A percentile compares a stretch with the other conserved stretches of the same genome.
These are phyloP conservation scores for Ctenicera cuprea DNA, from an alignment of 2,888 invertebrate genomes.

Conservation along the genomic window DNA sequence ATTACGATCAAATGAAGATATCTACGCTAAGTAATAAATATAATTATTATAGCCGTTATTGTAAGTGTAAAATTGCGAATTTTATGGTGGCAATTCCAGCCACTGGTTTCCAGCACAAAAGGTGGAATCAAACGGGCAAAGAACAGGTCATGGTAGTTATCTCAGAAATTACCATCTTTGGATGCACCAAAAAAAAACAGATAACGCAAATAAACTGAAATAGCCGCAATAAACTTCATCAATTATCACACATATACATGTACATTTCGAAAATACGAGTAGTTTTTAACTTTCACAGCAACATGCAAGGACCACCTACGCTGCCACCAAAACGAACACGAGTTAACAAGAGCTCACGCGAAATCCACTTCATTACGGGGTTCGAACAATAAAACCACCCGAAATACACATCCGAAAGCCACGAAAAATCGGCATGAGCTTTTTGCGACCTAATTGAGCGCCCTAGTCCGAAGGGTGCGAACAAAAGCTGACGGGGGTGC, in stretches of 20 bases:
- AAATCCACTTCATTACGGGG: constrained; percentile 47
- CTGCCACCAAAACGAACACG: constrained; percentile 53
- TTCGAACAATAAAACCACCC: constrained; percentile 55
- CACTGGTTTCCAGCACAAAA: constrained; percentile 32
- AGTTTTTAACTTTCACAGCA: constrained; percentile 41
- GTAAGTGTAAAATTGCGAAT: constrained; percentile 29
- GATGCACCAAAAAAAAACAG: constrained; percentile 11
- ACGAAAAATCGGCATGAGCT: constrained; percentile 43
- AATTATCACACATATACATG: constrained; percentile 36
- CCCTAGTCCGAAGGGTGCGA: constrained; percentile 33
- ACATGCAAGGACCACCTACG: constrained; percentile 51
- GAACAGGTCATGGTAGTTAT: constrained; percentile 34
- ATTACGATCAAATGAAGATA: not conserved
- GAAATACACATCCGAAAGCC: constrained; percentile 54
- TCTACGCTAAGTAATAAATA: not conserved
- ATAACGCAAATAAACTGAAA: constrained; percentile 5
- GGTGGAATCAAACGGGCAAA: not conserved
- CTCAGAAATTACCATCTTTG: constrained; percentile 33
- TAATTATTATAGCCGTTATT: constrained; percentile 9
- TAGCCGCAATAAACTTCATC: constrained; percentile 20
- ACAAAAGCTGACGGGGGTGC: constrained; percentile 39
- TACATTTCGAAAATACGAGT: constrained; percentile 28
- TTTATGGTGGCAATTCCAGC: constrained; percentile 33
- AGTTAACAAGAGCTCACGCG: constrained; percentile 53
- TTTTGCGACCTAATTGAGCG: constrained; percentile 30